Evolutionary conservation across 1,140 invertebrate genomes (phyloP).

Genomic region (Notospermus geniculatus): DNA sequence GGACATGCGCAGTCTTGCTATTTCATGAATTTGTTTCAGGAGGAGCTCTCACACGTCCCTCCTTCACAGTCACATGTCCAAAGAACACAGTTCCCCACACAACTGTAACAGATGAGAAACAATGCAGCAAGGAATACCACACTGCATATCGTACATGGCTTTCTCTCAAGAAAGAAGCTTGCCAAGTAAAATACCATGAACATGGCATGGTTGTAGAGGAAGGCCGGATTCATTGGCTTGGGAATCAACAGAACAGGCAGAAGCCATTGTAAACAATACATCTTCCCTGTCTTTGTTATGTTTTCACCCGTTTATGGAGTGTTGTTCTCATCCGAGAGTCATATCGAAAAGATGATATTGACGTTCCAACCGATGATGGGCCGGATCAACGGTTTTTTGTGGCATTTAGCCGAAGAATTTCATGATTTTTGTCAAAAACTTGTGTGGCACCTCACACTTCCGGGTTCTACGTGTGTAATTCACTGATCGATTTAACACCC

Average conservation of each 20-base stretch:
- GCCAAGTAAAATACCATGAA: slow-evolving; percentile 92
- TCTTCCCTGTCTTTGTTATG: slow-evolving; percentile 57
- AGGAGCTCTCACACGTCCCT: slow-evolving; percentile 1
- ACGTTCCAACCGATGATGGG: too few relatives aligned
- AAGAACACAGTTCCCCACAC: slow-evolving; percentile 89
- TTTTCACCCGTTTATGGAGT: not conserved
- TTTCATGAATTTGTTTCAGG: too few relatives aligned
- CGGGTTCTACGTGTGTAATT: too few relatives aligned
- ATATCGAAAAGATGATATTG: too few relatives aligned
- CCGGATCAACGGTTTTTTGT: too few relatives aligned
- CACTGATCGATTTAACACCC: too few relatives aligned
- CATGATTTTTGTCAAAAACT: too few relatives aligned
- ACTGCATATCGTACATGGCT: slow-evolving; percentile 94
- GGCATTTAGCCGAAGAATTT: too few relatives aligned
- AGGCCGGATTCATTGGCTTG: slow-evolving; percentile 88
- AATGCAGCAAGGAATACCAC: slow-evolving; percentile 89
- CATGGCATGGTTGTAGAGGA: slow-evolving; percentile 94
- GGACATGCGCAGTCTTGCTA: too few relatives aligned
- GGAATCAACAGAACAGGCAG: slow-evolving; percentile 95
- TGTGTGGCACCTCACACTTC: too few relatives aligned
- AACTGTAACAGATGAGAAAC: slow-evolving; percentile 92
- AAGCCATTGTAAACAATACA: slow-evolving; percentile 99
- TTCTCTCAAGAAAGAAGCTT: slow-evolving; percentile 84
- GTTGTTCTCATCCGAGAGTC: too few relatives aligned
- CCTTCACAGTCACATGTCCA: slow-evolving; percentile 61